Conservation (phyloP, 2,113 vertebrate species). For the Trogon melanurus region DNA sequence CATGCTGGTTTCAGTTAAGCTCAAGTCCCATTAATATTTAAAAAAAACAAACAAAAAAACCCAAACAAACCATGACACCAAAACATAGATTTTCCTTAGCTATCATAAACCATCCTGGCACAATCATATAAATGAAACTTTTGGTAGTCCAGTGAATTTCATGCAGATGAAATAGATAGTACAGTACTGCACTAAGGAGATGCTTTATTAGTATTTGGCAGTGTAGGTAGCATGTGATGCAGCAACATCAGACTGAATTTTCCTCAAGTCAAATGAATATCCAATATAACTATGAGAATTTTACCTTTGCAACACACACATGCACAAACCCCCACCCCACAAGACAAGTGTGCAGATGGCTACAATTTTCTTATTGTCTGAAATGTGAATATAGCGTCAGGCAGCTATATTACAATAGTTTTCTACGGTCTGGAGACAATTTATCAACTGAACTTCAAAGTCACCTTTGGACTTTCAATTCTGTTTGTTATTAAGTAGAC, state of each 20-base stretch:
- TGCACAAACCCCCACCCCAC: not conserved
- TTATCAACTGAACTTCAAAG: conserved; percentile 65
- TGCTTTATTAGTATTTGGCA: conserved; percentile 14
- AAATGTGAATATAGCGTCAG: conserved; percentile 47
- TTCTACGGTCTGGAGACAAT: conserved; percentile 48
- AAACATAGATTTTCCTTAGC: not conserved
- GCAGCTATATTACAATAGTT: conserved; percentile 1
- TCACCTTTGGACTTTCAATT: not conserved
- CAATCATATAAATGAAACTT: not conserved
- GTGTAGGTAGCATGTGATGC: not conserved
- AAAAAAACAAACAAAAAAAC: not conserved
- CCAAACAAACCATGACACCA: not conserved
- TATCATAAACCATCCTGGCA: not conserved
- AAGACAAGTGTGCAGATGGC: not conserved
- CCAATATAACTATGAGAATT: not conserved
- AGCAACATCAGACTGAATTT: conserved; percentile 16
- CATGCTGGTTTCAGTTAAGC: not conserved
- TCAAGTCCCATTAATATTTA: not conserved
- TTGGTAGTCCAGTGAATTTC: not conserved
- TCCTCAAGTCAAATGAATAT: not conserved
- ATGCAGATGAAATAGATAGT: not conserved
- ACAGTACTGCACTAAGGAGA: not conserved
- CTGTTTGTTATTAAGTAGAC: conserved; percentile 28
- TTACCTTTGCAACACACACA: not conserved
- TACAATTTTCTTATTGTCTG: conserved; percentile 45